Conservation (phyloP, 2,113 vertebrate species). For the Macroglossus sobrinus region DNA sequence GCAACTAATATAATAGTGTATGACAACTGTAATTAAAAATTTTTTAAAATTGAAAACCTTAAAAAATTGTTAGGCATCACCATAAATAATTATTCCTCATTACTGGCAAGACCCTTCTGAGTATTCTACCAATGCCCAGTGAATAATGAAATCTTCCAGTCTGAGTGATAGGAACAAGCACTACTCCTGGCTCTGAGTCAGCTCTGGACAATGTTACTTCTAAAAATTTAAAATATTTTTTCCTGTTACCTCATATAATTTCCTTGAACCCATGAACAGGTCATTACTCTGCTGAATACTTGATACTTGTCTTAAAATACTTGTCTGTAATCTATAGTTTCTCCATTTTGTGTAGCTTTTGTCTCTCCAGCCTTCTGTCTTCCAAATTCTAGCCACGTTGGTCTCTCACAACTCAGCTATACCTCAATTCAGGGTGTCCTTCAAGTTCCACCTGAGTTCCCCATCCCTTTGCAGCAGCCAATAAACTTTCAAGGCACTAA, state of each 20-base stretch:
- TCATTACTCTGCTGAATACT: neutral
- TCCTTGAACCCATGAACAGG: neutral
- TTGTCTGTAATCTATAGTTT: neutral
- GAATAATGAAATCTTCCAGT: neutral
- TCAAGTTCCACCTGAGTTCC: neutral
- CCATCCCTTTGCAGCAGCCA: neutral
- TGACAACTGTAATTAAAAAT: too few species aligned
- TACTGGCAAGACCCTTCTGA: neutral
- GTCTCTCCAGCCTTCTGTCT: neutral
- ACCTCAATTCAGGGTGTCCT: neutral
- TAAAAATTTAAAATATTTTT: neutral
- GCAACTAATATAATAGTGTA: too few species aligned
- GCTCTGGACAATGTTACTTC: neutral
- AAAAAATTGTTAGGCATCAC: neutral
- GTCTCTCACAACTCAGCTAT: neutral
- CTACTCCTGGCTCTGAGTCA: neutral
- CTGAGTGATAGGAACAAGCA: neutral
- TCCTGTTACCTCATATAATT: neutral
- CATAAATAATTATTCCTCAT: neutral
- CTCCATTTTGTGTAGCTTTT: neutral
- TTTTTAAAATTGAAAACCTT: too few species aligned
- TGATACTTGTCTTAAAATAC: neutral
- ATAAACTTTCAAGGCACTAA: neutral
- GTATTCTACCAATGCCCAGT: neutral
- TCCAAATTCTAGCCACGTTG: neutral